Evolutionary conservation across 2,113 vertebrate genomes (phyloP), one percentile per base, ranked within the genome.

Genomic region (Scytalopus superciliaris): DNA sequence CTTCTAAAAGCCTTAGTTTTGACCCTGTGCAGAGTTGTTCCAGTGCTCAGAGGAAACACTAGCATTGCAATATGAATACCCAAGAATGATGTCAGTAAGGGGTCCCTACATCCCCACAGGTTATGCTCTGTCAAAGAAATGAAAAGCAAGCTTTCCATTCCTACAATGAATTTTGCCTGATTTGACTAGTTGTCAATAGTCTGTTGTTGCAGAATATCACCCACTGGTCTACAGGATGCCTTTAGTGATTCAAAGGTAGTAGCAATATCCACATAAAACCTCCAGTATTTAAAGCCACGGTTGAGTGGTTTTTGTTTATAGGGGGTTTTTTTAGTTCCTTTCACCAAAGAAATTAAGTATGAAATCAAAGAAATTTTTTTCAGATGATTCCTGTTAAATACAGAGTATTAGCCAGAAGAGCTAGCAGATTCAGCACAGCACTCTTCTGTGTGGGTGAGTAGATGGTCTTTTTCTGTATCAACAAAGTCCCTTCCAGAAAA

Each of bases 101-200:
- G 56, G 24, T 45, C 23, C 8, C 19, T 70, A 19, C 2, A 47
- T 2, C 19, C 59, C 9, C 39, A 59, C 56, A 72, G 28, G 28
- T 69, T 59, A 30, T 40, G 25, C n/a, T n/a, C 24, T 69, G 11
- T 5, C 40, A 83, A 55, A 73, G 37, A 90, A 83, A 76, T 3
- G 0, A 44, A 69, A 88, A 86, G 19, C 27, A n/a, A n/a, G 14
- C 22, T 85, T 76, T 53, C 45, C 27, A 14, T 79, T 93, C 23
- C 70, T 83, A n/a, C 12, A 91, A 27, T 12, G 55, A 45, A 42
- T 10, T 78, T 81, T 37, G 14, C 18, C 23, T 35, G 5, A 55
- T 53, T 56, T 53, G 23, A 68, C 14, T 89, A 1, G 1, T 35
- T 0, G 0, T 39, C 23, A 40, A 8, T 33, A 17, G 2, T 18